Evolutionary conservation across 2,797 vertebrate genomes (phyloP), one percentile per base, ranked within the genome.

Genomic region (Danio kyathit): DNA sequence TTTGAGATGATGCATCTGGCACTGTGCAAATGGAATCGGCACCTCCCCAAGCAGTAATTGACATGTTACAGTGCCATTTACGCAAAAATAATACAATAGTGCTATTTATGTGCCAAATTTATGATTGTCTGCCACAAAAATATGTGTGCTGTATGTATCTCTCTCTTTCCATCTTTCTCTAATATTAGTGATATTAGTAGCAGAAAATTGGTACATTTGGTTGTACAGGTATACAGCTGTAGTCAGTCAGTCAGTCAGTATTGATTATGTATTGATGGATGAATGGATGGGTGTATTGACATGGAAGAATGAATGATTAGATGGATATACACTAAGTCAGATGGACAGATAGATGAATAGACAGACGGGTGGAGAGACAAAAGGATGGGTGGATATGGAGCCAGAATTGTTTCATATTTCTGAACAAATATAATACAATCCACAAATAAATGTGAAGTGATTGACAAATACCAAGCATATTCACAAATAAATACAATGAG

Each of bases 1-100:
- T 77, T n/a, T 57, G 64, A 77, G 75, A 67, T 67, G 52, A 44
- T 57, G 61, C 74, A 38, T 77, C 63, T 77, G 64, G 52, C 75
- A 66, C 19, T 14, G 38, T 77, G 7, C 14, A 67, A 57, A 17
- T 14, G 5, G n/a, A 65, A 65, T 48, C 46, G 49, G 59, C 60
- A 74, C 52, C 64, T 56, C 48, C 51, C 29, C 48, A 59, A 66
- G 48, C 21, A 48, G 6, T 80, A 46, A 65, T 43, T 60, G 64
- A 61, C 72, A 38, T 40, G 43, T n/a, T 65, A 4, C 60, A 29
- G 40, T 43, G 74, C 40, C 38, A 76, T 65, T 65, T 54, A 6
- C 17, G 44, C n/a, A 41, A 70, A 52, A n/a, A 40, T 54, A 12
- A 19, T 9, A 19, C 12, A 43, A 14, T 43, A 17, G 6, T 43